Base-by-base conservation (phyloP, 92 coral and sea anemone genomes). In the Micromussa lordhowensis region DNA sequence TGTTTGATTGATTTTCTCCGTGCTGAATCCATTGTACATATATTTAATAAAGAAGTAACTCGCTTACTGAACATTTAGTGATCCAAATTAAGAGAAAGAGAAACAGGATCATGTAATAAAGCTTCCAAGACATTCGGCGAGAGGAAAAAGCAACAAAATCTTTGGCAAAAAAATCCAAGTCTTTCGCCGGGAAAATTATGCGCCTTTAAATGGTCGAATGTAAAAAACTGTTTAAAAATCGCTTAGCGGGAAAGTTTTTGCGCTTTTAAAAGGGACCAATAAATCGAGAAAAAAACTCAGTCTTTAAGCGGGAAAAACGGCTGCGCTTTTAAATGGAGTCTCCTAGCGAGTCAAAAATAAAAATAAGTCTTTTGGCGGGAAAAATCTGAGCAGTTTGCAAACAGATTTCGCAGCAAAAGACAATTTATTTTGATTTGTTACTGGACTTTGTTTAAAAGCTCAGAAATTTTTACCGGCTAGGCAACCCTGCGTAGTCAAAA, bases 401-500 rank as follows among this genome's bases (percentile, higher is more conserved):
- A 26, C 31, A 30, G 34, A 26, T 68, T 28, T 68, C 26, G 2
- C 73, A 10, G 28, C 36, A 68, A 68, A 68, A 68, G 3, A 10
- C 21, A 3, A 26, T 11, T 68, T 3, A 26, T 26, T 68, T 68
- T 68, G 31, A 26, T 28, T 68, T 30, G 28, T 11, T 68, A 4
- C 36, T 30, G 28, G 36, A 68, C 73, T 8, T 35, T 68, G 35
- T 28, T 30, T 32, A 69, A 69, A 29, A 29, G 24, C 7, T 40
- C 77, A 71, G 77, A 71, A 71, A 31, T 18, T 69, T 69, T 69
- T 71, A 11, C 77, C 24, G 13, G 68, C 31, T 71, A 15, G 77
- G 48, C 77, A 71, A 71, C 77, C 77, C 77, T 71, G 18, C 77
- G 17, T 71, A 15, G 40, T 32, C 48, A 71, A 71, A 71, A 29